A percentile compares a stretch with the other conserved stretches of the same genome.
Conservation (phyloP, 1,140 invertebrate species). For the Neodiprion fabricii region DNA sequence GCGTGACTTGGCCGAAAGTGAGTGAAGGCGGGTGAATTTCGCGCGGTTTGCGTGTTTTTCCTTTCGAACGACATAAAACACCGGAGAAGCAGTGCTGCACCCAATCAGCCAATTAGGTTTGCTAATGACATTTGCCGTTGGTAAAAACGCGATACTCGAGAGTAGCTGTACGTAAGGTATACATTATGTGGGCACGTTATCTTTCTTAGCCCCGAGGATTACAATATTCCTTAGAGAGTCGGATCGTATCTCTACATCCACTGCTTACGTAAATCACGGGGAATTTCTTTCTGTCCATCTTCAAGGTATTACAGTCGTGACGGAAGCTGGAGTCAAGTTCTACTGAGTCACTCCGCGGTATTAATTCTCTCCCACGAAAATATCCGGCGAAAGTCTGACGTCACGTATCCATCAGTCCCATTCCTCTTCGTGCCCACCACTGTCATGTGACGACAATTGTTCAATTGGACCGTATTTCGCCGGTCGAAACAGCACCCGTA, state of each 20-base stretch:
- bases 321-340: background rate
- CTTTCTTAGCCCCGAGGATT: background rate
- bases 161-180: background rate
- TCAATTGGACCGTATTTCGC: no score
- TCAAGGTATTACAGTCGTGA: background rate
- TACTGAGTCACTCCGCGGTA: background rate
- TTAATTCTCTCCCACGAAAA: background rate
- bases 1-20: background rate
- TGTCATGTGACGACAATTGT: no score
- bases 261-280: background rate
- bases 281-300: background rate
- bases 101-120: background rate
- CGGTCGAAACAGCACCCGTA: no score
- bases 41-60: background rate
- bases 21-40: background rate
- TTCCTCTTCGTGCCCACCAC: background rate
- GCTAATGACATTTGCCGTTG: background rate
- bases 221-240: background rate
- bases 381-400: conserved; percentile 4
- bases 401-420: background rate
- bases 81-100: background rate
- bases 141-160: background rate
- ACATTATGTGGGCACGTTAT: background rate
- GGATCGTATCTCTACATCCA: background rate
- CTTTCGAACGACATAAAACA: background rate